phyloP scores from a whole-genome alignment of 2,797 vertebrate species.

The Macroramphosus scolopax region DNA sequence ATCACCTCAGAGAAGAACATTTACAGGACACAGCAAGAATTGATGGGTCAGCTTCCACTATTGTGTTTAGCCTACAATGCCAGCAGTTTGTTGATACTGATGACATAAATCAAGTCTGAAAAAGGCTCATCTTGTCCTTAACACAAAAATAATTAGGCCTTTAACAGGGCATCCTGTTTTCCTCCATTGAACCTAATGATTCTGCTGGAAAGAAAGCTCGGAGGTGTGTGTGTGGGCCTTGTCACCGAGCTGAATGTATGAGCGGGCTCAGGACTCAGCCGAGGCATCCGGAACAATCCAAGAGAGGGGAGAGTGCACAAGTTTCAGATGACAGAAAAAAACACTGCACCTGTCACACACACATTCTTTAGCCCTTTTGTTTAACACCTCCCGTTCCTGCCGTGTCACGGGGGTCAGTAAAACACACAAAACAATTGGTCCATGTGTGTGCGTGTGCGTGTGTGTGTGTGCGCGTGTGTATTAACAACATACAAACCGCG shows the following conservation, averaged over 20 bases:
- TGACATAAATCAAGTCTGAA: constrained; percentile 2
- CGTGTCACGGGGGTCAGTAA: constrained; percentile 48
- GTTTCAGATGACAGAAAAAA: constrained; percentile 59
- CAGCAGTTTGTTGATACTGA: constrained; percentile 13
- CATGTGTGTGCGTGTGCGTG: no score
- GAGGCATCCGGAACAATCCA: constrained; percentile 49
- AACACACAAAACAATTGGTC: constrained; percentile 28
- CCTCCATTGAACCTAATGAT: constrained; percentile 9
- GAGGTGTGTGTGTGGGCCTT: constrained; percentile 10
- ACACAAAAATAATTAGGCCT: no score
- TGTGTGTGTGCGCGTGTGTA: constrained; percentile 14
- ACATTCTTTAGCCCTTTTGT: constrained; percentile 69
- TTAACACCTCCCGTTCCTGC: constrained; percentile 61
- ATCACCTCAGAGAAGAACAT: no score
- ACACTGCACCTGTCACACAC: constrained; percentile 62
- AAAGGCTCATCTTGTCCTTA: neutral
- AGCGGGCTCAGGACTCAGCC: constrained; percentile 13
- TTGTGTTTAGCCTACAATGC: no score
- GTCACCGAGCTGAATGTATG: constrained; percentile 24
- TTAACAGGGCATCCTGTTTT: no score
- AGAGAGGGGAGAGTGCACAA: constrained; percentile 34
- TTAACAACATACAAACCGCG: constrained; percentile 37
- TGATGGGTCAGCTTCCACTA: neutral
- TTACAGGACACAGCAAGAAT: constrained; percentile 1
- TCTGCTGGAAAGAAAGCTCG: constrained; percentile 15